Evolutionary conservation across 1,140 invertebrate species (phyloP), one percentile per base, ranked within the genome.

Genomic region (Pogonomyrmex californicus): DNA sequence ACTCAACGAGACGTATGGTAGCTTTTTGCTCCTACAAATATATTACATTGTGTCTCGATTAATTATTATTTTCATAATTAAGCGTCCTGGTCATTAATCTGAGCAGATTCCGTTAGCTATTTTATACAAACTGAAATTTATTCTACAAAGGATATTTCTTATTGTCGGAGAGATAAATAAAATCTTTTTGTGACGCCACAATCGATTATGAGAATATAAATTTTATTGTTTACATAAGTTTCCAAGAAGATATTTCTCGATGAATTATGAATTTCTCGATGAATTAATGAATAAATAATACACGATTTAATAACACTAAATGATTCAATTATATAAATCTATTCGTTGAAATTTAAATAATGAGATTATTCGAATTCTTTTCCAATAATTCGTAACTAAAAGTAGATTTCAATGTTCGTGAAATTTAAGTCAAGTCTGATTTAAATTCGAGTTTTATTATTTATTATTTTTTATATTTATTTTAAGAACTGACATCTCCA

Each of bases 11-110:
- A 47, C 23, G 6, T 9, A 30, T 17, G 2, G 23, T 56, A 51
- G 23, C 17, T 73, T 75, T 73, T 60, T 14, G 17, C 4, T 81
- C 14, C 4, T 44, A 56, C 47, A 58, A 44, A 70, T 58, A 44
- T 1, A 1, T 65, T 49, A 36, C n/a, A 54, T 56, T 41, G 7
- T 68, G 33, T 7, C 41, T 17, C 3, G 36, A 81, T 33, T 54
- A 10, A 81, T 77, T 12, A n/a, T 38, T 56, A 38, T 56, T 78
- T 65, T 30, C 9, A 63, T 47, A n/a, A 47, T 77, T 38, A n/a
- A 75, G 23, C 3, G 58, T 75, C 3, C 36, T n/a, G 14, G 9
- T 10, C 1, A 62, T 62, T 76, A 77, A 33, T 77, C 4, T 1
- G 10, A 62, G 14, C 14, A 44, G 1, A 44, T 10, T 9, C 51